Evolutionary conservation across 2,113 vertebrate species (phyloP), one percentile per base, ranked within the genome.

Genomic region (Tyto alba): DNA sequence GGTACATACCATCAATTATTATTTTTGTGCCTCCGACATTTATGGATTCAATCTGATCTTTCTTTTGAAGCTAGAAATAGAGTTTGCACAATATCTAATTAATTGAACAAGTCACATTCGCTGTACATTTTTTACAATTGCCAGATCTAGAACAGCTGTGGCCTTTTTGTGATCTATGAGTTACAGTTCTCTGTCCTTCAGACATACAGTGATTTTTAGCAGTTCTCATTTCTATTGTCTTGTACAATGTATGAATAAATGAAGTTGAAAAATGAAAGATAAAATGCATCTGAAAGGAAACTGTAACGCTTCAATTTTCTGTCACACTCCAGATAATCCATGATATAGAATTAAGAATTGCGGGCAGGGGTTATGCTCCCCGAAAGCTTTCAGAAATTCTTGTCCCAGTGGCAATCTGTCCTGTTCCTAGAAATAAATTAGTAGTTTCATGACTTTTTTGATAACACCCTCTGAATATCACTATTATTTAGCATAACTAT

Each of bases 1-100:
- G 63, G 69, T 47, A 89, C 98, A 84, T 98, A 99, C 99, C 99
- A 21, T 99, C 98, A 55, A 99, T 99, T 90, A 99, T 91, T 78
- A 98, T 98, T 94, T 97, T 98, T 75, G 99, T 99, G 93, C 99
- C 99, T 56, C 98, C 98, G 3, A 99, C 97, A 63, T 99, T 99
- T 94, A 99, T 93, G 26, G 99, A 99, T 91, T 99, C 99, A 91
- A 99, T 99, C 93, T 98, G 98, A 79, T 99, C 98, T 97, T 98
- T 95, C 64, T 92, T 99, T 66, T 98, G 98, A 93, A 99, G 95
- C 99, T 99, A 97, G 91, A 96, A 98, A 93, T 66, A 81, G 96
- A 96, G 67, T 57, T 69, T 74, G 60, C 74, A 92, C 23, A 94
- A 41, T 30, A 74, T 52, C 59, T 17, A 36, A 80, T 93, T 81